These are phyloP conservation scores for Mustelus asterias DNA, from an alignment of 2,113 vertebrate species.

Conservation along the genomic window DNA sequence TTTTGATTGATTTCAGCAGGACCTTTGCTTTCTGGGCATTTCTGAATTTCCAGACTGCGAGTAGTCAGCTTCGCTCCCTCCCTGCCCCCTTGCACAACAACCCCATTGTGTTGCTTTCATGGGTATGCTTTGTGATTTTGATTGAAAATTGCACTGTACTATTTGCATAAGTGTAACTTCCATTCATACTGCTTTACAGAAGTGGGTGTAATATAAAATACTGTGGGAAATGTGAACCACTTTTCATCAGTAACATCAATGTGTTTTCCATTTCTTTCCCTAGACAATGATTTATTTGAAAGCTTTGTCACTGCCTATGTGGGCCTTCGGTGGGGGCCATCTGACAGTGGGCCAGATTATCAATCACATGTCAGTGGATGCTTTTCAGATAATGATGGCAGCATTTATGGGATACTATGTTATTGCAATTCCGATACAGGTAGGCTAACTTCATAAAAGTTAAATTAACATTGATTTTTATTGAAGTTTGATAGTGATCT, in stretches of 20 bases:
- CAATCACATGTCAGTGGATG: slow-evolving; percentile 29
- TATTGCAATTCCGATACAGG: slow-evolving; percentile 30
- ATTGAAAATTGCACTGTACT: not conserved
- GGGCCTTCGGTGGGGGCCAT: not conserved
- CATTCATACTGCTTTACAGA: not conserved
- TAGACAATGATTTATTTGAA: slow-evolving; percentile 32
- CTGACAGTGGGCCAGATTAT: slow-evolving; percentile 27
- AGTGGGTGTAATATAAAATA: not conserved
- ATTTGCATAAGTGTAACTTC: not conserved
- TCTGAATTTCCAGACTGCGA: not conserved
- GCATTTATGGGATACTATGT: slow-evolving; percentile 30
- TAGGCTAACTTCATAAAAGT: not conserved
- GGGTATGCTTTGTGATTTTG: not conserved
- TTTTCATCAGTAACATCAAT: not conserved
- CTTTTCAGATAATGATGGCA: slow-evolving; percentile 30
- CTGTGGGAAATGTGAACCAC: not conserved
- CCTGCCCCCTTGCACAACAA: not conserved
- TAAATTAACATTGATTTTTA: not conserved
- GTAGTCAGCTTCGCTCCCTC: not conserved
- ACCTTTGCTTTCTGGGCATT: not conserved
- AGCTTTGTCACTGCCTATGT: not conserved
- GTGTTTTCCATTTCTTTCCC: not conserved
- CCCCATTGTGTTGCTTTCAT: not conserved
- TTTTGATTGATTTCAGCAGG: not conserved
- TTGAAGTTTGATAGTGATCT: not conserved